Percentiles rank a stretch among this genome's conserved stretches.
Conservation (phyloP, 2,888 invertebrate species). For the Sarcophaga rosellei region DNA sequence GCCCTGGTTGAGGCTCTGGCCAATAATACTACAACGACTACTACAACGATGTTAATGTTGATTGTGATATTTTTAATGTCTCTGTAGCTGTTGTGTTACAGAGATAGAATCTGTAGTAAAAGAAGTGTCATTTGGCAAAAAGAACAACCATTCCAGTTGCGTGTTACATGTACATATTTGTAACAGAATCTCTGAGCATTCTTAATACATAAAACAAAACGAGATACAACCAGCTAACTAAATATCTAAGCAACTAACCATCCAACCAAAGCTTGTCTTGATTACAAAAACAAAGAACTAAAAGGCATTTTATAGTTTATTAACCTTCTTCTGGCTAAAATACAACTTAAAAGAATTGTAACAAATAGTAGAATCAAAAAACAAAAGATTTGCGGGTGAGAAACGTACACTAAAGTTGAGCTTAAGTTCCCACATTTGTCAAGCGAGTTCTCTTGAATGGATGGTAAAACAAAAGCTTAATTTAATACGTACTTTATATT, state of each 20-base stretch:
- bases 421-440: conserved; percentile 53
- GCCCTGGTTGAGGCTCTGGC: conserved; percentile 18
- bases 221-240: conserved; percentile 18
- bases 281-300: conserved; percentile 11
- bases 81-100: no score
- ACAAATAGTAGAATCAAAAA: conserved; percentile 9
- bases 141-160: conserved; percentile 53
- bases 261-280: background rate
- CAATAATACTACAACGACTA: conserved; percentile 26
- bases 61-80: background rate
- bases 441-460: background rate
- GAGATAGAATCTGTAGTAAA: conserved; percentile 24
- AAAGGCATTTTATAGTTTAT: conserved; percentile 51
- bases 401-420: background rate
- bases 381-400: conserved; percentile 47
- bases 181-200: conserved; percentile 52
- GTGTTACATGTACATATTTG: conserved; percentile 64
- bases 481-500: conserved; percentile 29
- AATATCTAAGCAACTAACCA: background rate
- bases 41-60: background rate
- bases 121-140: conserved; percentile 57
- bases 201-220: conserved; percentile 27
- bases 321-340: conserved; percentile 45
- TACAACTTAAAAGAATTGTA: background rate
- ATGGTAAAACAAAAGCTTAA: conserved; percentile 35